Percentiles rank a stretch among this genome's conserved stretches.
Conservation (phyloP, 2,797 vertebrate genomes). For the Cercopithecus hamlyni region DNA sequence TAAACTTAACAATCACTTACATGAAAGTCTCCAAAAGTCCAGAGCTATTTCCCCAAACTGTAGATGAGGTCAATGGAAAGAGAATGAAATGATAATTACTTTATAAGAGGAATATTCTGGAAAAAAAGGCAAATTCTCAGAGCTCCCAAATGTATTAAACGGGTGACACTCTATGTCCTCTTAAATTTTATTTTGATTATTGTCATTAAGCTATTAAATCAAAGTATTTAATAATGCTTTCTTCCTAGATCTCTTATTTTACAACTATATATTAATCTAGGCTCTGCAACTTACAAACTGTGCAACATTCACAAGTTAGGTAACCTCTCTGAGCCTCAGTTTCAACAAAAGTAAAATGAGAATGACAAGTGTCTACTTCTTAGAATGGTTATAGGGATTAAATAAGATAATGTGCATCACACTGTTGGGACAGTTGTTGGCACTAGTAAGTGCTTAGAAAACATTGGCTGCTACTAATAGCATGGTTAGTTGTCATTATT, state of each 20-base stretch:
- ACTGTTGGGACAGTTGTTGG: neutral
- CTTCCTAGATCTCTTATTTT: neutral
- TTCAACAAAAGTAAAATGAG: neutral
- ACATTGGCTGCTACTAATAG: neutral
- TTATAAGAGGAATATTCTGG: neutral
- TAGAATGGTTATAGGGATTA: neutral
- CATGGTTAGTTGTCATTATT: neutral
- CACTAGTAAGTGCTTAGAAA: neutral
- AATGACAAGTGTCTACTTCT: neutral
- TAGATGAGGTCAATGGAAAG: neutral
- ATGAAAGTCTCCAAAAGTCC: neutral
- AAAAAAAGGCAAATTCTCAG: neutral
- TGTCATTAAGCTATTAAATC: neutral
- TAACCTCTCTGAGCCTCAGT: neutral
- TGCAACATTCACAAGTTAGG: neutral
- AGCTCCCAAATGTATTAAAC: neutral
- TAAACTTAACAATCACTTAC: neutral
- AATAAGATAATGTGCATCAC: neutral
- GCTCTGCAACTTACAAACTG: neutral
- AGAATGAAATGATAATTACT: neutral
- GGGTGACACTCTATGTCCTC: neutral
- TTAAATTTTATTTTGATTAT: slow-evolving; percentile 20
- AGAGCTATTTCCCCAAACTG: neutral
- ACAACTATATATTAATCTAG: neutral
- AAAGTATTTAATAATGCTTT: neutral